Base-by-base conservation (phyloP, 2,113 vertebrate genomes). In the Tetraodon nigroviridis region DNA sequence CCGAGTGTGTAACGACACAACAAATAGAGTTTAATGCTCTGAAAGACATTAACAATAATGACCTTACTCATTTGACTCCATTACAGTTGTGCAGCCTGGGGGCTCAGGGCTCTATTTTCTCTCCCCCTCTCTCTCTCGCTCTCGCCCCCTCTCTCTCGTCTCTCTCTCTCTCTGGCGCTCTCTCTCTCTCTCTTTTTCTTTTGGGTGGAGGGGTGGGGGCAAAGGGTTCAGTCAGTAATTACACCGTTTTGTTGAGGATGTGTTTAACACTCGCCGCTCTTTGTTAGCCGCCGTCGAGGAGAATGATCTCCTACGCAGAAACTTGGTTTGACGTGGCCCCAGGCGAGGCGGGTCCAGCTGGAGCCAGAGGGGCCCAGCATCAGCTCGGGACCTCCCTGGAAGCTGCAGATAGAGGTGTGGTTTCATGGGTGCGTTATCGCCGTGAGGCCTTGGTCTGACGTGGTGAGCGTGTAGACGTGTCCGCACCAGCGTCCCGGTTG, bases 41-140 rank as follows among this genome's bases (percentile, higher is more conserved):
- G 64, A 76, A 83, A 86, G 73, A 82, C 87, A 84, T 87, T 85
- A 88, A 84, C 79, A 76, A 70, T 85, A 87, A 88, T 83, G 75
- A 82, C 79, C 75, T 78, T 81, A 81, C 82, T 87, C 80, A 88
- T 88, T 85, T 81, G 76, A 83, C 75, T 78, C 76, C 69, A 82
- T 84, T 83, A 71, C 76, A 84, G 81, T 88, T 83, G 84, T 65
- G 56, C 50, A 73, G 72, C 64, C 73, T 40, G 62, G 66, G 68
- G 78, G 75, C 75, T 68, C 67, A 46, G 50, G 2, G 61, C 59
- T 69, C 40, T 42, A 16, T 1, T 61, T 58, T 52, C 3, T 45
- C 18, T 55, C 18, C 24, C 24, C 12, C 45, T 41, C 46, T 24
- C 42, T 49, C 5, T 58, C 42, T 51, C 50, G 48, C 47, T 21